phyloP scores from a whole-genome alignment of 2,797 vertebrate species.

The Zenarchopterus dispar region DNA sequence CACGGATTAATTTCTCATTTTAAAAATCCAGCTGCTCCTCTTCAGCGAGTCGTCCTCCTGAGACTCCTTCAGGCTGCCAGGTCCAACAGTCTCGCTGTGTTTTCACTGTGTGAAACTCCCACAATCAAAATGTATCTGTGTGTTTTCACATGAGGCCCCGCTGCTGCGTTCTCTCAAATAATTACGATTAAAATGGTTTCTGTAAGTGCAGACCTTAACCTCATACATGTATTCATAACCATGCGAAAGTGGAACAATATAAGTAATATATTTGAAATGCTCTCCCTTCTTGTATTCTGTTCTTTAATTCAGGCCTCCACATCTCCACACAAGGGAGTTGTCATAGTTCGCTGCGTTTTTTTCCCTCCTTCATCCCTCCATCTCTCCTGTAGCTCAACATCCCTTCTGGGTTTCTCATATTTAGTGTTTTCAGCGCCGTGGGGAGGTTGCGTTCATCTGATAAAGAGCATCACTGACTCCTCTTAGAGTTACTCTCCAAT shows the following conservation, averaged over 20 bases:
- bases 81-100: conserved; percentile 44
- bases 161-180: not conserved
- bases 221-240: not conserved
- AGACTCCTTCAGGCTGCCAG: conserved; percentile 45
- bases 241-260: not conserved
- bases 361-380: conserved; percentile 3
- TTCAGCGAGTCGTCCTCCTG: conserved; percentile 55
- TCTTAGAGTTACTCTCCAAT: conserved; percentile 38
- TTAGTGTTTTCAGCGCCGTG: conserved; percentile 42
- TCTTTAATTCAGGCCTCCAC: conserved; percentile 22
- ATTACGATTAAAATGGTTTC: not conserved
- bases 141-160: not conserved
- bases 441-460: conserved; percentile 44
- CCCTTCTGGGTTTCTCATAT: conserved; percentile 31
- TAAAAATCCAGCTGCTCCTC: conserved; percentile 67
- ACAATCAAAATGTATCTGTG: conserved; percentile 8
- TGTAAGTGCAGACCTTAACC: not conserved
- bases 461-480: conserved; percentile 46
- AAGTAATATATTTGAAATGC: conserved; percentile 4
- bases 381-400: conserved; percentile 43
- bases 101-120: conserved; percentile 6
- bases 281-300: conserved; percentile 5
- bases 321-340: conserved; percentile 40
- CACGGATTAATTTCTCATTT: conserved; percentile 71
- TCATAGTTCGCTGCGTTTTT: conserved; percentile 20